Evolutionary conservation across 37 sponge, comb jelly and placozoan species (phyloP), one percentile per base, ranked within the genome.

Genomic region (Dysidea cf. avara): DNA sequence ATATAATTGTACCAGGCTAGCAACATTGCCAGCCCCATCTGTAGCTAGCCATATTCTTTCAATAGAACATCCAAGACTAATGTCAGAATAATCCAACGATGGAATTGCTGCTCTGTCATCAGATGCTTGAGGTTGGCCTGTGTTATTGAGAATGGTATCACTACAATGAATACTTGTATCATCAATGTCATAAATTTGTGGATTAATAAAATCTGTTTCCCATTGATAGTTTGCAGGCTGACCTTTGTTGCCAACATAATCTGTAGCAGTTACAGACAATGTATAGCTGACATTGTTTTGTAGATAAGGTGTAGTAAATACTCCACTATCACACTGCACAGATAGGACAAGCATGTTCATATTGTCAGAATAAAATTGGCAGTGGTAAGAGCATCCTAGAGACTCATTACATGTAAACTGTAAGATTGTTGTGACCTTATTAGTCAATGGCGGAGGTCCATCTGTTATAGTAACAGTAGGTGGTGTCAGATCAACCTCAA

Each of bases 171-270:
- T 25, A 37, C 55, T 80, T 63, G 37, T 17, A 62, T 70, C 62
- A 5, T 3, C 26, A 3, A 74, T 37, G 7, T 50, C 63, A 59
- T 48, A 39, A 3, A 74, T 39, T 13, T 14, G 43, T 26, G 75
- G 75, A 5, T 13, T 2, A 28, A 80, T 7, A 17, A n/a, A n/a
- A n/a, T n/a, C n/a, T n/a, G n/a, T n/a, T n/a, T n/a, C n/a, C n/a
- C n/a, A n/a, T n/a, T n/a, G 17, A 51, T 71, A 62, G 2, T 0
- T 40, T 11, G 36, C 32, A 33, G 28, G 13, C 2, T 61, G 34
- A 12, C 72, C 81, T 16, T 30, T 34, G 54, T 80, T 80, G 21
- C 81, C 72, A 52, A 80, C 81, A 4, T 7, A 16, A 63, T 80
- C 81, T 29, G 72, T 71, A 18, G 72, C 72, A 20, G 35, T 51